phyloP scores from a whole-genome alignment of 2,797 vertebrate genomes.

The Cygnus olor region DNA sequence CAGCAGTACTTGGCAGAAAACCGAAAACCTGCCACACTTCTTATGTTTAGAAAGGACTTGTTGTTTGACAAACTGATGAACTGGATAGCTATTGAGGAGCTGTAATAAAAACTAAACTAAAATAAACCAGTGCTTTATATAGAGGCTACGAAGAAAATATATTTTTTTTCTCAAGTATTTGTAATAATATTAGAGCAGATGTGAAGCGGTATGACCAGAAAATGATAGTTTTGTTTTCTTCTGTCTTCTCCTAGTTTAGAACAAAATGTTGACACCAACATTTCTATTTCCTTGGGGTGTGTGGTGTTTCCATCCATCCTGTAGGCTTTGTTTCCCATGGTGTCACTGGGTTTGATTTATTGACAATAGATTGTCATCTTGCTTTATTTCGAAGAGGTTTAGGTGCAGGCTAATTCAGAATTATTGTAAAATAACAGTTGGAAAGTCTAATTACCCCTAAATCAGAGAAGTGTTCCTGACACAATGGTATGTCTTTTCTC shows the following conservation, averaged over 20 bases:
- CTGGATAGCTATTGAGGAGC: not conserved
- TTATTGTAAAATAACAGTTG: not conserved
- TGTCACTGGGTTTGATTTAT: not conserved
- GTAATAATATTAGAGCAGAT: not conserved
- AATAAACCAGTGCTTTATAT: not conserved
- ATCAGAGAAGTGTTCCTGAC: not conserved
- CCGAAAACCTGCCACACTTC: not conserved
- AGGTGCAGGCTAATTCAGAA: not conserved
- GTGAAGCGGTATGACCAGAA: not conserved
- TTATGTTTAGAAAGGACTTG: not conserved
- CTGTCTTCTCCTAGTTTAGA: not conserved
- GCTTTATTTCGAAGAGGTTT: not conserved
- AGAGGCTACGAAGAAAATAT: not conserved
- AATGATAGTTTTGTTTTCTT: not conserved
- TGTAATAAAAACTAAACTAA: not conserved
- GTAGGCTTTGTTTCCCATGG: not conserved
- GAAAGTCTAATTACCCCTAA: not conserved
- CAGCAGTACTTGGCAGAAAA: not conserved
- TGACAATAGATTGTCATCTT: not conserved
- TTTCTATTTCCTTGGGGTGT: not conserved
- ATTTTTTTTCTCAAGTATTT: not conserved
- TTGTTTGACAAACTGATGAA: not conserved
- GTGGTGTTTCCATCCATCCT: not conserved
- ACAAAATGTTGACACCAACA: not conserved
- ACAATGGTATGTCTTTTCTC: not conserved